Conservation (phyloP, 2,797 vertebrate genomes). For the Sebastolobus altivelis region DNA sequence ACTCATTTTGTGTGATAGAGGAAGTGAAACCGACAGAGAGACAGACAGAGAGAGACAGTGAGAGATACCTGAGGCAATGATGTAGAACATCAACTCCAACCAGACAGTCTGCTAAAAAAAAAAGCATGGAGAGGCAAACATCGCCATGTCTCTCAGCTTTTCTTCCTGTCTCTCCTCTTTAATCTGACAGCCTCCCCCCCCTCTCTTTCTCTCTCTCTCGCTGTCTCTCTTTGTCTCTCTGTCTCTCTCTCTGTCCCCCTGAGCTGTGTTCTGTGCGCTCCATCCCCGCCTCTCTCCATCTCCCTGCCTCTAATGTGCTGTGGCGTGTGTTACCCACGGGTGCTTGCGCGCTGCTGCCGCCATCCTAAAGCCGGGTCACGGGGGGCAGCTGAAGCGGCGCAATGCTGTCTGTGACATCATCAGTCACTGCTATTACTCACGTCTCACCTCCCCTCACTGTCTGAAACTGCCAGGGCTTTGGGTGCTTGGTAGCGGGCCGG, state of each 20-base stretch:
- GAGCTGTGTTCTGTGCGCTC: constrained; percentile 73
- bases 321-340: constrained; percentile 80
- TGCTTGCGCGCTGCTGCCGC: constrained; percentile 64
- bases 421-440: constrained; percentile 75
- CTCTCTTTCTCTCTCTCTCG: constrained; percentile 27
- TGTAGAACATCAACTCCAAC: constrained; percentile 72
- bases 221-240: constrained; percentile 36
- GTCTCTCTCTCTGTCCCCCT: constrained; percentile 67
- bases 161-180: constrained; percentile 64
- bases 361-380: constrained; percentile 75
- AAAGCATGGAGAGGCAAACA: constrained; percentile 64
- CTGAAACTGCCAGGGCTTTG: constrained; percentile 66
- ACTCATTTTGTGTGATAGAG: constrained; percentile 18
- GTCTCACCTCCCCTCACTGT: constrained; percentile 79
- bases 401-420: constrained; percentile 79
- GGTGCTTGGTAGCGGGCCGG: constrained; percentile 40
- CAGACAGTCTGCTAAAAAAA: constrained; percentile 67
- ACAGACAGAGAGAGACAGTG: constrained; percentile 43
- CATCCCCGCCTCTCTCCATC: constrained; percentile 67
- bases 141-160: constrained; percentile 67
- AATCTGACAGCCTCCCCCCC: constrained; percentile 68
- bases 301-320: constrained; percentile 76
- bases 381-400: constrained; percentile 68
- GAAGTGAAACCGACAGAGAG: constrained; percentile 38
- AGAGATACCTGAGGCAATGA: constrained; percentile 71